Evolutionary conservation across 2,888 invertebrate species (phyloP), one percentile per base, ranked within the genome.

Genomic region (Choristoneura rosaceana): DNA sequence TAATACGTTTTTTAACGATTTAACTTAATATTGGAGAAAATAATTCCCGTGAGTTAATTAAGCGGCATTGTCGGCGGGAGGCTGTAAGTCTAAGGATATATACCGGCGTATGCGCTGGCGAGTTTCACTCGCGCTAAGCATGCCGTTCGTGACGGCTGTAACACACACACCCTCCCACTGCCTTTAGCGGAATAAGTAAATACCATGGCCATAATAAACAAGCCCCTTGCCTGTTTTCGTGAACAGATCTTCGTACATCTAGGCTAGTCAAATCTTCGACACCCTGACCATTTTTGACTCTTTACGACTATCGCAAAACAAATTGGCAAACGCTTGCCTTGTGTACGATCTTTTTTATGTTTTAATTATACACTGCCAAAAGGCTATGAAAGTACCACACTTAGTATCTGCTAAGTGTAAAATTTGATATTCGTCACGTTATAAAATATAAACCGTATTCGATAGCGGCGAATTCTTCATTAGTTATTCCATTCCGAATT

Each of bases 1-100:
- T 68, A 71, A 71, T 71, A 62, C 60, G 43, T 17, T 15, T 66
- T 62, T 71, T 70, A 70, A 70, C 64, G 64, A 70, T 70, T 69
- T 69, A 58, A 64, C 50, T 47, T 65, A 65, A 65, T 65, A 65
- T 70, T 41, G 15, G 17, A 59, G 38, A 62, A 55, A 71, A 68
- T 58, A 58, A 68, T 63, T 45, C 34, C 41, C 7, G 34, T 34
- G 61, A 67, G 52, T 58, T 71, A 63, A 71, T 67, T 62, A 58
- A 67, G 38, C 47, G 45, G 62, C 38, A 58, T 71, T 67, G 45
- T 71, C 12, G 50, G 47, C 41, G 3, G 4, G 12, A 55, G 12
- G 12, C 25, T 55, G 25, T 15, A 52, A 52, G 43, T 52, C 9
- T 55, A 55, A 55, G 55, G 25, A 25, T 12, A 55, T 12, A 25